Evolutionary conservation across 2,888 invertebrate genomes (phyloP), one percentile per base, ranked within the genome.

Genomic region (Tachina grossa): DNA sequence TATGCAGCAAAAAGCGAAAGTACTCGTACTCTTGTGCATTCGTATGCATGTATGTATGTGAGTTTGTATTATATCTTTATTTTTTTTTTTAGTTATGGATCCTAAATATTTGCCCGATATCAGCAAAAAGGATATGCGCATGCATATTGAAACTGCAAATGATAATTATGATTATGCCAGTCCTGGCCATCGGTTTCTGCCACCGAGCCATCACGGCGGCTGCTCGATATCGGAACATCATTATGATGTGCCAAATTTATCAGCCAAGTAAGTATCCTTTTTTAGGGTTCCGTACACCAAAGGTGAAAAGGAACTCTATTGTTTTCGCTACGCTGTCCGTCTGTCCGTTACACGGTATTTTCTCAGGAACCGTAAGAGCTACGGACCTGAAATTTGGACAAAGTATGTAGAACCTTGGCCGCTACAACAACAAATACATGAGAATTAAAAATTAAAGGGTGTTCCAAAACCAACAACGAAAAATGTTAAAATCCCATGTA

Each of bases 161-260:
- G 95, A 95, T 78, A 96, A 96, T 92, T 97, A 97, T 93, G 97
- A 97, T 92, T 97, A 97, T 92, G 97, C 97, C 16, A 96, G 95
- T 89, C 91, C 92, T 69, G 92, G 90, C 61, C 91, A 92, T 88
- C 90, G 91, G 45, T 91, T 90, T 77, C 86, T 91, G 85, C 90
- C 90, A 39, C 89, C 89, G 80, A 90, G 89, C 76, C 90, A 89
- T 77, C 89, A 90, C 83, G 89, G 89, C 90, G 71, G 94, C 93
- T 87, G 94, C 87, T 95, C 95, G 68, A 94, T 96, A 71, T 96
- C 96, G 81, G 97, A 97, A 91, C 97, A 97, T 91, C 97, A 97
- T 91, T 97, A 97, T 92, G 97, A 97, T 91, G 97, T 97, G 0
- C 97, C 97, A 14, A 97, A 97, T 93, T 94, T 97, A 82, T 96